These are phyloP conservation scores for Bradypus variegatus DNA, from an alignment of 2,797 vertebrate genomes.

Conservation along the genomic window DNA sequence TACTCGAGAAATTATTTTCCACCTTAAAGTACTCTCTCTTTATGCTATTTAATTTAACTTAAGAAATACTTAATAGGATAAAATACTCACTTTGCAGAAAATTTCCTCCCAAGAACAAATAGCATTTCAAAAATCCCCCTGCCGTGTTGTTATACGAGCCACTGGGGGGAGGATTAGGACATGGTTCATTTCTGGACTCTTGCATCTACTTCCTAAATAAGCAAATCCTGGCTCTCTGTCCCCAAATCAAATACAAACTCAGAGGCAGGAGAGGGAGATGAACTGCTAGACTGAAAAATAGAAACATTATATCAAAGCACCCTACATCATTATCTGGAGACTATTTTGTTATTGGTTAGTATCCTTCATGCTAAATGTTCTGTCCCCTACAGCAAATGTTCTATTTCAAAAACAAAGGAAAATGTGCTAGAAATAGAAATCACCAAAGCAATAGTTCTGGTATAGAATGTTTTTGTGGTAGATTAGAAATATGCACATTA, in stretches of 20 bases:
- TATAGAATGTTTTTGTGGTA: constrained; percentile 27
- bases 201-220: constrained; percentile 55
- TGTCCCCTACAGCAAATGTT: constrained; percentile 54
- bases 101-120: constrained; percentile 17
- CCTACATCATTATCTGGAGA: constrained; percentile 47
- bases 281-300: constrained; percentile 44
- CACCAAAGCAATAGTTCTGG: constrained; percentile 36
- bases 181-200: constrained; percentile 48
- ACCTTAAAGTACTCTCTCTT: constrained; percentile 22
- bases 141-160: constrained; percentile 32
- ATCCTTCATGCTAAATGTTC: constrained; percentile 54
- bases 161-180: constrained; percentile 30
- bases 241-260: constrained; percentile 40
- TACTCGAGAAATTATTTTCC: constrained; percentile 38
- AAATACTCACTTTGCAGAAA: constrained; percentile 42
- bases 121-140: constrained; percentile 35
- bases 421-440: constrained; percentile 41
- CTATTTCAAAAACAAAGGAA: constrained; percentile 59
- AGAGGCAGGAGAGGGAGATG: constrained; percentile 12
- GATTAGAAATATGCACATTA: constrained; percentile 8
- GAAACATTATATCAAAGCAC: constrained; percentile 42
- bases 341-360: constrained; percentile 60
- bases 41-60: constrained; percentile 47
- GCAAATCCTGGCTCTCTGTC: constrained; percentile 39
- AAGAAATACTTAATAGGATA: constrained; percentile 39